Evolutionary conservation across 2,797 vertebrate genomes (phyloP).

Genomic region (Ptychobarbus kaznakovi): DNA sequence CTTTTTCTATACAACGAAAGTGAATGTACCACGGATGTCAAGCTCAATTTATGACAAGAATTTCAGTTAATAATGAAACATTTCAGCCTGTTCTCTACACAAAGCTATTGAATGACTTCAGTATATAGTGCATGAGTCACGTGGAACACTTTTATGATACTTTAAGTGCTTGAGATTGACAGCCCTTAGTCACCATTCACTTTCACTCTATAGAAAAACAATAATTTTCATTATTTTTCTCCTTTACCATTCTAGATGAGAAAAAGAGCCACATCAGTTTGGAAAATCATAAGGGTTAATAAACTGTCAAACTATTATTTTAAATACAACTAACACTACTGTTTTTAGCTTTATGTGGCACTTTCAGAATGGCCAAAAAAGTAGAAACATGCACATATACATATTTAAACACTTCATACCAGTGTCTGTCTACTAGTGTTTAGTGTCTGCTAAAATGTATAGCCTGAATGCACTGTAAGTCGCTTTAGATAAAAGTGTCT

Average conservation of each 20-base stretch:
- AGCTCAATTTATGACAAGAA: not conserved
- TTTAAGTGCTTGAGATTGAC: not conserved
- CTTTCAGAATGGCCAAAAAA: not conserved
- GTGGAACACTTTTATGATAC: not conserved
- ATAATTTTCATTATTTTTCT: not conserved
- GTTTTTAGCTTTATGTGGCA: not conserved
- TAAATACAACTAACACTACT: not conserved
- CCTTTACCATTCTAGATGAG: not conserved
- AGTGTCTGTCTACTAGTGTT: too few species aligned
- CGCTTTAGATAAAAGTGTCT: too few species aligned
- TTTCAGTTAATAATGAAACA: not conserved
- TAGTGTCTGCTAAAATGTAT: too few species aligned
- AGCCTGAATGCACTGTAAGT: too few species aligned
- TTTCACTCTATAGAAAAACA: not conserved
- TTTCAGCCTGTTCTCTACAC: not conserved
- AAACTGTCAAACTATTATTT: not conserved
- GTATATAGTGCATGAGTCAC: not conserved
- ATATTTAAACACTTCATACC: not conserved
- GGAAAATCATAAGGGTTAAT: not conserved
- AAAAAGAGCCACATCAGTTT: not conserved
- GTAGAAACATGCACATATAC: not conserved
- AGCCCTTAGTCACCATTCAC: not conserved
- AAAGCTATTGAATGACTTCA: constrained; percentile 2
- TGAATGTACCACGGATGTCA: not conserved
- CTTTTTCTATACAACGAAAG: not conserved